A percentile compares a stretch with the other conserved stretches of the same genome.
Conservation (phyloP, 2,797 vertebrate species). For the Necrosyrtes monachus region DNA sequence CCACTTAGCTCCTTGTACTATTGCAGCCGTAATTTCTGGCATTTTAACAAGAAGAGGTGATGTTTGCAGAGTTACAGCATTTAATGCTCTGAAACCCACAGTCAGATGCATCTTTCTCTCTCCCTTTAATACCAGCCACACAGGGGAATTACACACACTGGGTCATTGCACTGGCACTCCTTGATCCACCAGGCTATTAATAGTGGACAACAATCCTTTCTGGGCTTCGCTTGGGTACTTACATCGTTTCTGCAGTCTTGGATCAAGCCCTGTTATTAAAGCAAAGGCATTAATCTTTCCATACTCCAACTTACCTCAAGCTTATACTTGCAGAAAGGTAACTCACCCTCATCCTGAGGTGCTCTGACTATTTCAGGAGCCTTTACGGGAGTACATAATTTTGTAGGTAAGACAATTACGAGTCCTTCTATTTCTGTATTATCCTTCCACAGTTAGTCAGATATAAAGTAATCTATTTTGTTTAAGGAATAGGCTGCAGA, state of each 20-base stretch:
- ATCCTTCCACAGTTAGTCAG: not conserved
- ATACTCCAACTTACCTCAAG: constrained; percentile 26
- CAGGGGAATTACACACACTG: constrained; percentile 28
- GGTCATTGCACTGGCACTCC: constrained; percentile 60
- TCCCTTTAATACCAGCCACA: constrained; percentile 10
- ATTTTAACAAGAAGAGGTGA: constrained; percentile 42
- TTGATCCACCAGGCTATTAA: constrained; percentile 36
- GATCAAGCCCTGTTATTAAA: constrained; percentile 54
- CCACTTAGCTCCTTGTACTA: constrained; percentile 1
- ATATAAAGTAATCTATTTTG: not conserved
- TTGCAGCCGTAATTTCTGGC: constrained; percentile 29
- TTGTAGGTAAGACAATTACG: not conserved
- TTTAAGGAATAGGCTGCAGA: not conserved
- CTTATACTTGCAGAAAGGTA: constrained; percentile 38
- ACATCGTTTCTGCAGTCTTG: not conserved
- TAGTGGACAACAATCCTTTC: constrained; percentile 10
- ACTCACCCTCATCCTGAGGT: constrained; percentile 10
- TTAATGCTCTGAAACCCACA: constrained; percentile 22
- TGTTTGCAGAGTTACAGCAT: constrained; percentile 36
- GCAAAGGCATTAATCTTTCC: constrained; percentile 57
- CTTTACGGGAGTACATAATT: not conserved
- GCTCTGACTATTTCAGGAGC: not conserved
- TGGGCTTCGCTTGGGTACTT: not conserved
- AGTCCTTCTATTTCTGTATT: not conserved
- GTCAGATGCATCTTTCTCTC: constrained; percentile 52